These are phyloP conservation scores for Nephrotoma guestfalica DNA, from an alignment of 2,888 invertebrate genomes.

Conservation along the genomic window DNA sequence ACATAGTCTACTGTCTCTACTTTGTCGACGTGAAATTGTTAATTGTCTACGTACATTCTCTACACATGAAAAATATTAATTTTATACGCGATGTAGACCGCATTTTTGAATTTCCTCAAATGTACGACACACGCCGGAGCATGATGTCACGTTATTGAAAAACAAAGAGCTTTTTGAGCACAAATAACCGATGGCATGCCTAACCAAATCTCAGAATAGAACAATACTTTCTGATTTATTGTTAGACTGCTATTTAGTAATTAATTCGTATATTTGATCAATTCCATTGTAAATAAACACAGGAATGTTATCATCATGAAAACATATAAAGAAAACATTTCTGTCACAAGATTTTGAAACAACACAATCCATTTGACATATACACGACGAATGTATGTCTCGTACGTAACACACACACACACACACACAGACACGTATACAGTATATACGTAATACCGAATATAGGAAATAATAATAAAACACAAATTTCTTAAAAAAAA, in stretches of 20 bases:
- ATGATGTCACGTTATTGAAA: too few relatives aligned
- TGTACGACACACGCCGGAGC: too few relatives aligned
- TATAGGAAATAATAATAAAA: not conserved
- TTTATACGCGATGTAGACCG: too few relatives aligned
- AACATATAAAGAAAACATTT: not conserved
- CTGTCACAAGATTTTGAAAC: not conserved
- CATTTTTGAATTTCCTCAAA: too few relatives aligned
- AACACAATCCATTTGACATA: not conserved
- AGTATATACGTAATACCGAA: not conserved
- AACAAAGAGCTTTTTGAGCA: not conserved
- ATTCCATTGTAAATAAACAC: not conserved
- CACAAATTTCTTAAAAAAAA: not conserved
- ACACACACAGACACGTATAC: not conserved
- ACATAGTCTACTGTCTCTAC: too few relatives aligned
- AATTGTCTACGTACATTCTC: too few relatives aligned
- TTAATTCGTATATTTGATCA: not conserved
- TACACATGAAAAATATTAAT: too few relatives aligned
- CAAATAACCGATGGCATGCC: not conserved
- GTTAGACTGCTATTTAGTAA: not conserved
- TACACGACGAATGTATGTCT: not conserved
- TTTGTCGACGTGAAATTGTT: too few relatives aligned
- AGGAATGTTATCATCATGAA: not conserved
- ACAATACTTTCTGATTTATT: not conserved
- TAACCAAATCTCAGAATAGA: not conserved
- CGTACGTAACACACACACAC: not conserved